Evolutionary conservation across 1,140 invertebrate genomes (phyloP), one percentile per base, ranked within the genome.

Genomic region (Temnothorax nylanderi): DNA sequence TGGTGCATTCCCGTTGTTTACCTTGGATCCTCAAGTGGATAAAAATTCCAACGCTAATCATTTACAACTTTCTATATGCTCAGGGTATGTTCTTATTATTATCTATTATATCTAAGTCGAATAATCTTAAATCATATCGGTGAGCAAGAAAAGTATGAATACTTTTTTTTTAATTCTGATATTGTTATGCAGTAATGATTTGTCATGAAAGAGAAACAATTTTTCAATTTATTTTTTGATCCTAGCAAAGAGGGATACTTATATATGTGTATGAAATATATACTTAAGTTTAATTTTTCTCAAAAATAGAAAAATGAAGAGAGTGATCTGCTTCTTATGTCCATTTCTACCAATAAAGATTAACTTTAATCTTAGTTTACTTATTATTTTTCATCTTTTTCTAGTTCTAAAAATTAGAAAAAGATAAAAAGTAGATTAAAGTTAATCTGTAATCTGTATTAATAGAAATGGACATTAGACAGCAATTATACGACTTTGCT

Each of bases 1-100:
- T 21, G 98, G 97, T 13, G 97, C 98, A 21, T 98, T 97, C 97
- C 98, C 98, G 2, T 95, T 98, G 26, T 99, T 99, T 94, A 97
- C 97, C 7, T 95, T 99, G 5, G 98, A 99, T 95, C 98, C 98
- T 13, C 97, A 98, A 87, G 97, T 99, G 3, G 98, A 98, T 94
- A 97, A 97, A 89, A 98, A 97, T 88, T 98, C 98, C 0, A 97
- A 98, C 89, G 95, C 96, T 11, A 97, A 98, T 93, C 97, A 98
- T 89, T 95, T 99, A 65, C 97, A 98, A 93, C 95, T 99, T 0
- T 98, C 98, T 18, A 96, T 99, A 86, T 99, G 98, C 92, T 97
- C 97, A 86, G 97, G 97, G 97, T 98, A 95, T 93, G 37, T 90
- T 18, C 37, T 10, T 13, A 0, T 41, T 51, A 32, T 65, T 81